Evolutionary conservation across 2,888 invertebrate species (phyloP).

Genomic region (Drosophila anceps): DNA sequence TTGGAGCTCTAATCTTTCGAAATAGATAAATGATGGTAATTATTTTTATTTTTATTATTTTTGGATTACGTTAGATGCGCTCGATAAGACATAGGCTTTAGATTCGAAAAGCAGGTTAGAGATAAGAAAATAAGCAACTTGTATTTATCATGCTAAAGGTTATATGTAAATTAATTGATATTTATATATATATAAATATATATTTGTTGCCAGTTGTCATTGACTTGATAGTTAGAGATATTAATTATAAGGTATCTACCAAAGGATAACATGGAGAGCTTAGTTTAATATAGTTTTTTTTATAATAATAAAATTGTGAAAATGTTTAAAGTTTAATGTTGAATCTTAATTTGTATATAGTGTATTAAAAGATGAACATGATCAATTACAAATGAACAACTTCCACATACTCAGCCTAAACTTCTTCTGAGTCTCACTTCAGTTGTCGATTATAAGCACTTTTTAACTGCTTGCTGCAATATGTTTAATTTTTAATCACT

Average conservation of each 20-base stretch:
- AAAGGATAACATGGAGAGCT: background rate
- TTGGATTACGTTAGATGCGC: background rate
- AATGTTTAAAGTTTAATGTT: too few relatives aligned
- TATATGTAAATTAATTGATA: background rate
- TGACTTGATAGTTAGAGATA: background rate
- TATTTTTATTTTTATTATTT: slow-evolving; percentile 3
- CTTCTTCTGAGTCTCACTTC: too few relatives aligned
- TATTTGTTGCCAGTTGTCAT: background rate
- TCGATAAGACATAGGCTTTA: background rate
- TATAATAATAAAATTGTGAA: too few relatives aligned
- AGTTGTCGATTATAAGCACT: too few relatives aligned
- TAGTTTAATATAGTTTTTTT: too few relatives aligned
- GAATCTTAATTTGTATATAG: too few relatives aligned
- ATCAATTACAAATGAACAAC: too few relatives aligned
- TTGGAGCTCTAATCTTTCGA: slow-evolving; percentile 51
- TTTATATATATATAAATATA: background rate
- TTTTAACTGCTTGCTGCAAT: too few relatives aligned
- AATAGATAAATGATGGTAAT: slow-evolving; percentile 38
- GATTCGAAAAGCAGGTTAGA: background rate
- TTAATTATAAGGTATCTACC: background rate
- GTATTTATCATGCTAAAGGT: background rate
- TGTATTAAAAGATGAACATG: too few relatives aligned
- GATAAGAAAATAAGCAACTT: background rate
- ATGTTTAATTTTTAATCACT: too few relatives aligned
- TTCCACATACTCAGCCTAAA: too few relatives aligned